These are phyloP conservation scores for Strigamia transsilvanica DNA, from an alignment of 2,888 invertebrate species.

Conservation along the genomic window DNA sequence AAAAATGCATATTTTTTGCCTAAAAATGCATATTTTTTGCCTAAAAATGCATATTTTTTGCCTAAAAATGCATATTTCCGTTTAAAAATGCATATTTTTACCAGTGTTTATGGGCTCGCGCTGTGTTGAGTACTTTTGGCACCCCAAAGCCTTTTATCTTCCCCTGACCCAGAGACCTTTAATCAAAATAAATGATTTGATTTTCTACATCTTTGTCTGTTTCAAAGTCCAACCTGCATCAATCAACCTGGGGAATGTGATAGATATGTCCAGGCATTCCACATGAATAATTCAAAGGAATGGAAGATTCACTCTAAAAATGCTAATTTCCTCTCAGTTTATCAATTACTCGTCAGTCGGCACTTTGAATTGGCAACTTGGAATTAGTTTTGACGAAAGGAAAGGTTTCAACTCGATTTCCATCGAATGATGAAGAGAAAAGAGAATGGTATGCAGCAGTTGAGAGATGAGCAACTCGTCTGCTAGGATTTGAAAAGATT, in stretches of 20 bases:
- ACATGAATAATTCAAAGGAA: not conserved
- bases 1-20: no score
- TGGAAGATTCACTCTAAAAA: not conserved
- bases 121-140: no score
- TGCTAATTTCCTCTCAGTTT: slow-evolving; percentile 40
- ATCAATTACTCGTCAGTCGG: slow-evolving; percentile 28
- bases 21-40: no score
- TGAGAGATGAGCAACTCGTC: not conserved
- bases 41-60: no score
- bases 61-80: no score
- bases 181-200: no score
- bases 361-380: not conserved
- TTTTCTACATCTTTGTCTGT: no score
- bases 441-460: not conserved
- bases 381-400: slow-evolving; percentile 1
- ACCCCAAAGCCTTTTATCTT: no score
- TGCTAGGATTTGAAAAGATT: not conserved
- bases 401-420: slow-evolving; percentile 23
- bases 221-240: not conserved
- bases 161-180: no score
- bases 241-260: not conserved
- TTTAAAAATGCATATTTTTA: no score
- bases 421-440: slow-evolving; percentile 7
- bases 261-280: not conserved
- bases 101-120: no score